Base-by-base conservation (phyloP, 2,113 vertebrate genomes). In the Spizaetus ornatus region DNA sequence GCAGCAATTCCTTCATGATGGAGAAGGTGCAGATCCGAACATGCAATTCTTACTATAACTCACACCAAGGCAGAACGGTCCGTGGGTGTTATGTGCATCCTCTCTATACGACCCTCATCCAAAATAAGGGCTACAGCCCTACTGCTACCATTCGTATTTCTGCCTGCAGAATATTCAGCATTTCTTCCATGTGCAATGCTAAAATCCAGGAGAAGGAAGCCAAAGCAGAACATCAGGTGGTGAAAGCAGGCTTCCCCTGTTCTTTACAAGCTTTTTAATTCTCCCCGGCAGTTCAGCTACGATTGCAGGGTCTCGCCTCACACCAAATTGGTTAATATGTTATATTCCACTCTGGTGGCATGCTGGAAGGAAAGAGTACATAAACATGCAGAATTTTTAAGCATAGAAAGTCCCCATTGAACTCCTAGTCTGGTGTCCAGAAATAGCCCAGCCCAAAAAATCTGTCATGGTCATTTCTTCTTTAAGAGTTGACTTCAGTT, bases 51-150 rank as follows among this genome's bases (percentile, higher is more conserved):
- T 45, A 5, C 31, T 53, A 1, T 38, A 42, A 11, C 11, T 76
- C 43, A 7, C 13, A 4, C 25, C 0, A 0, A 43, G 25, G 61
- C 73, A 74, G 70, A 67, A 19, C 0, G 1, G 9, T 65, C 74
- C 80, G 34, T 32, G 32, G 40, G 20, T 79, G 40, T 90, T 48
- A 10, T 3, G 1, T 16, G 20, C 15, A 13, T 34, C 43, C 40
- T 17, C 50, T 70, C 47, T 34, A 4, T 16, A 21, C 1, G 4
- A 7, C 38, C 31, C 1, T 34, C 4, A 1, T 38, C 34, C 43
- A 52, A 27, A 56, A 34, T 11, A 55, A 53, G 43, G n/a, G 65
- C 43, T 89, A 9, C 70, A 85, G 59, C 52, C n/a, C 42, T 82
- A 8, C 12, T 21, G 5, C 32, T 40, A 4, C 31, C 18, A 22